A percentile compares a stretch with the other conserved stretches of the same genome.
Conservation (phyloP, 2,888 invertebrate genomes). For the Habrosyne pyritoides region DNA sequence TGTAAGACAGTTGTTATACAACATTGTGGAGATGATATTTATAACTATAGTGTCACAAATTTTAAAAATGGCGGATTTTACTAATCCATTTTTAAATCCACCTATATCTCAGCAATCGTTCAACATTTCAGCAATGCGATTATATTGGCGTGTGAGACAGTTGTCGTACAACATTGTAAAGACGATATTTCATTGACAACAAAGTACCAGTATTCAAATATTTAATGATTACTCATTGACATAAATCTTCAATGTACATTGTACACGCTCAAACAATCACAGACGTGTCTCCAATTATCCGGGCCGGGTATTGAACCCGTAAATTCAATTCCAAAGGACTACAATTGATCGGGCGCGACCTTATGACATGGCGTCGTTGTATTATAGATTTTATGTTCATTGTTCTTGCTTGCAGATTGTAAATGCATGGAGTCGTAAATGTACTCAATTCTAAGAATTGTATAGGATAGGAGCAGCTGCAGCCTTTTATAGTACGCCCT, state of each 20-base stretch:
- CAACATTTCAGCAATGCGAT: too few species aligned
- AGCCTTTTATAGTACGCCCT: too few species aligned
- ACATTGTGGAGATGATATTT: too few species aligned
- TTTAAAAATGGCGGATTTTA: too few species aligned
- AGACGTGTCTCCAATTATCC: slow-evolving; percentile 28
- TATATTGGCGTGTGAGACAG: too few species aligned
- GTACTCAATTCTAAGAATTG: too few species aligned
- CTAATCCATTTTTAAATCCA: too few species aligned
- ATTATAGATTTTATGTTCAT: neutral
- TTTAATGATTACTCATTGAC: neutral
- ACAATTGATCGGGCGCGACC: slow-evolving; percentile 39
- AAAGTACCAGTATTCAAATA: neutral
- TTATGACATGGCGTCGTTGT: slow-evolving; percentile 5
- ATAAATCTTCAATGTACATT: neutral
- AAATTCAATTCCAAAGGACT: slow-evolving; percentile 43
- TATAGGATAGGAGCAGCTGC: neutral
- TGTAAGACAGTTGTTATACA: too few species aligned
- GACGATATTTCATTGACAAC: too few species aligned
- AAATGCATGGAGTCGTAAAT: neutral
- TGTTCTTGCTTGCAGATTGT: slow-evolving; percentile 4
- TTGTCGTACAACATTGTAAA: too few species aligned
- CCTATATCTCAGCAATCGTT: too few species aligned
- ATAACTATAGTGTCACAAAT: too few species aligned
- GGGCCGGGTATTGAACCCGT: slow-evolving; percentile 45
- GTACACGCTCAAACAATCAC: slow-evolving; percentile 20